These are phyloP conservation scores for Corythornis vintsioides DNA, from an alignment of 2,113 vertebrate genomes.

Conservation along the genomic window DNA sequence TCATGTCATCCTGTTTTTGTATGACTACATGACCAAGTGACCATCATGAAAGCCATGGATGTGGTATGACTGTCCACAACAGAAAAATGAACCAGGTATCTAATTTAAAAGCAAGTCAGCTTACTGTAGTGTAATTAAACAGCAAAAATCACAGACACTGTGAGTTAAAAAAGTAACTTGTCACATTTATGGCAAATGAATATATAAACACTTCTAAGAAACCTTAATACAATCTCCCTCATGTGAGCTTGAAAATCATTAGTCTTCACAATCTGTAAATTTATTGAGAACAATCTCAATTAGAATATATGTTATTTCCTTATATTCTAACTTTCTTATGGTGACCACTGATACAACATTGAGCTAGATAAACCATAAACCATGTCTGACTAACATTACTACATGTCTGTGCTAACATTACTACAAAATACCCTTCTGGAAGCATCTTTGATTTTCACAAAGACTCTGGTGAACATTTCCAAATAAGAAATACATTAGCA, in stretches of 20 bases:
- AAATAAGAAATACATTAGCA: slow-evolving; percentile 20
- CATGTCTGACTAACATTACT: not conserved
- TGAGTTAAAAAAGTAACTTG: slow-evolving; percentile 7
- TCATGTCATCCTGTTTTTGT: not conserved
- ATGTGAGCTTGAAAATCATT: not conserved
- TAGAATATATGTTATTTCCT: not conserved
- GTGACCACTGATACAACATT: not conserved
- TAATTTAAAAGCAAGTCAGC: not conserved
- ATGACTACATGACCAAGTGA: not conserved
- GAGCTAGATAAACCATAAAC: not conserved
- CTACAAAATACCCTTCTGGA: not conserved
- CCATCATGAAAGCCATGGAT: not conserved
- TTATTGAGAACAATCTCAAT: not conserved
- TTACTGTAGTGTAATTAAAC: not conserved
- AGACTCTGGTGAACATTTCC: not conserved
- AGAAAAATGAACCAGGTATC: not conserved
- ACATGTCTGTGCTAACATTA: not conserved
- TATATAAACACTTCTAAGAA: not conserved
- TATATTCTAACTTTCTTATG: not conserved
- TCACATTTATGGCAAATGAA: not conserved
- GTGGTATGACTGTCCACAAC: not conserved
- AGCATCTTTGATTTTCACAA: not conserved
- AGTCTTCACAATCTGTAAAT: not conserved
- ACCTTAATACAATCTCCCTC: not conserved
- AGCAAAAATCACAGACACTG: not conserved